Percentiles rank a stretch among this genome's conserved stretches.
phyloP scores from a whole-genome alignment of 1,140 invertebrate species.

The Ostrea edulis region DNA sequence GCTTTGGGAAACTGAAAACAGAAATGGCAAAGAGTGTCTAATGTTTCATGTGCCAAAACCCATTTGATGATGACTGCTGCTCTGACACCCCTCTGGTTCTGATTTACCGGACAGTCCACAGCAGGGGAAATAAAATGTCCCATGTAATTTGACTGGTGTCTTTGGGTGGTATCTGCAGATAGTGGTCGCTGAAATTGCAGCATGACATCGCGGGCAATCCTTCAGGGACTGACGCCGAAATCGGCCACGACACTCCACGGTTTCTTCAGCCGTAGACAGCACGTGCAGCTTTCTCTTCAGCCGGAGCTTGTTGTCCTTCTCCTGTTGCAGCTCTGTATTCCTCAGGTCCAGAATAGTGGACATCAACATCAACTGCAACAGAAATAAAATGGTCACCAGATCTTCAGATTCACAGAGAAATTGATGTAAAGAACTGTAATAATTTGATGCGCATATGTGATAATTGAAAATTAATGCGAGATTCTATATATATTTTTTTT shows the following conservation, averaged over 20 bases:
- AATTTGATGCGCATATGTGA: too few relatives aligned
- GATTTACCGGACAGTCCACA: background rate
- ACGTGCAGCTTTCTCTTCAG: background rate
- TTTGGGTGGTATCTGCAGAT: background rate
- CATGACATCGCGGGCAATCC: background rate
- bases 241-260: background rate
- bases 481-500: too few relatives aligned
- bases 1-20: too few relatives aligned
- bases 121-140: background rate
- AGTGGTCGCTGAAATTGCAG: background rate
- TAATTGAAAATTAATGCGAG: too few relatives aligned
- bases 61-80: background rate
- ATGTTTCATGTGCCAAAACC: background rate
- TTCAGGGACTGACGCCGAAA: constrained; percentile 7
- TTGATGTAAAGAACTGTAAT: too few relatives aligned
- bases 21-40: background rate
- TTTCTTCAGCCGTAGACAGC: background rate
- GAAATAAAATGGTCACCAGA: background rate
- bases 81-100: background rate
- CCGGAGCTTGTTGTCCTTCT: background rate
- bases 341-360: background rate
- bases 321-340: background rate
- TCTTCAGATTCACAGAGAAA: too few relatives aligned
- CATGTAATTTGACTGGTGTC: background rate
- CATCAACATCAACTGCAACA: background rate